Conservation (phyloP, 1,140 invertebrate species). For the Ips typographus region DNA sequence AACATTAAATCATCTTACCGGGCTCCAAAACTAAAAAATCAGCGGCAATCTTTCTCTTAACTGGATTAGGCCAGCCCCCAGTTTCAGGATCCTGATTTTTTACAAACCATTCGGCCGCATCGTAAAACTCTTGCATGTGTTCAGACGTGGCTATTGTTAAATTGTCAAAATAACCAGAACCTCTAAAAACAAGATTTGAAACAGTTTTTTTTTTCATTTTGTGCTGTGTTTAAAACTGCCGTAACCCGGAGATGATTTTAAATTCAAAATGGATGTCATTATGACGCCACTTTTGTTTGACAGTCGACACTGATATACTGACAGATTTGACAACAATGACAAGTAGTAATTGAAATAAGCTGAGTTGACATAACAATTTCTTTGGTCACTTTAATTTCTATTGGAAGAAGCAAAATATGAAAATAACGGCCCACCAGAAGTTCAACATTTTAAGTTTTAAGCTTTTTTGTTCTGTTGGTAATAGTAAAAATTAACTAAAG, state of each 20-base stretch:
- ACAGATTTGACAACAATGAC: too few species aligned
- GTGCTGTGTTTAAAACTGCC: background rate
- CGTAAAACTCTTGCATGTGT: constrained; percentile 87
- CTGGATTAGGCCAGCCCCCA: constrained; percentile 89
- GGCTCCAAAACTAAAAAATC: constrained; percentile 63
- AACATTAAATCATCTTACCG: constrained; percentile 29
- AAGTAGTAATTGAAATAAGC: too few species aligned
- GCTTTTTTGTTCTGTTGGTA: too few species aligned
- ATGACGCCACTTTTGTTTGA: too few species aligned
- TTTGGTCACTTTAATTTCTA: too few species aligned
- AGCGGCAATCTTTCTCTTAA: constrained; percentile 72
- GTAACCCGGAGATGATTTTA: too few species aligned
- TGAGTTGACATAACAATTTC: too few species aligned
- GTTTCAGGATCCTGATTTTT: constrained; percentile 75
- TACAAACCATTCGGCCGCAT: constrained; percentile 92
- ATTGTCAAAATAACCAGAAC: constrained; percentile 79
- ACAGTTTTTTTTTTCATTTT: background rate
- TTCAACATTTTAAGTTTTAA: too few species aligned
- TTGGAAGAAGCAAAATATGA: too few species aligned
- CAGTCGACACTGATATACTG: too few species aligned
- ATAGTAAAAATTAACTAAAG: too few species aligned
- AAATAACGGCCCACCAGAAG: too few species aligned
- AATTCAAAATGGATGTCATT: background rate
- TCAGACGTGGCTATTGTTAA: constrained; percentile 79
- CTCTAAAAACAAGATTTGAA: constrained; percentile 50